These are phyloP conservation scores for Drosophila macrospina DNA, from an alignment of 2,888 invertebrate species.

Conservation along the genomic window DNA sequence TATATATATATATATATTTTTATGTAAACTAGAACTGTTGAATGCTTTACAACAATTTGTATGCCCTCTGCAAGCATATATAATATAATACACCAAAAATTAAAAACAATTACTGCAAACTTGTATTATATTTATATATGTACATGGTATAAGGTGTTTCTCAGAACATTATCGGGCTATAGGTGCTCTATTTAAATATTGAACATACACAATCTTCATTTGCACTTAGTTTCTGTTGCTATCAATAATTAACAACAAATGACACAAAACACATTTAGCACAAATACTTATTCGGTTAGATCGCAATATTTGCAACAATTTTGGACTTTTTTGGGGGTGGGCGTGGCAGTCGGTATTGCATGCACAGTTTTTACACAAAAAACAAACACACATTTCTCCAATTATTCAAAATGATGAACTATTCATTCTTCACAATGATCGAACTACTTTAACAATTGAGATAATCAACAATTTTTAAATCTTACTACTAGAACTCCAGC, in stretches of 20 bases:
- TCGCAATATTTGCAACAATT: constrained; percentile 32
- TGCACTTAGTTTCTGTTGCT: constrained; percentile 6
- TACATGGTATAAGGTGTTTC: constrained; percentile 23
- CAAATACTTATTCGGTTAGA: constrained; percentile 29
- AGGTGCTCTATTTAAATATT: constrained; percentile 48
- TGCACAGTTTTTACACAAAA: constrained; percentile 45
- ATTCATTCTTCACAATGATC: constrained; percentile 21
- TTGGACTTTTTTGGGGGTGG: constrained; percentile 23
- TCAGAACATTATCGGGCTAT: constrained; percentile 7
- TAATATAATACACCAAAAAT: constrained; percentile 28
- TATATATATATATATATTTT: constrained; percentile 1
- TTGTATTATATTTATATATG: constrained; percentile 6
- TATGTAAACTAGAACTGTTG: background rate
- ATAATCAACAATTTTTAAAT: constrained; percentile 27
- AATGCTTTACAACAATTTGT: constrained; percentile 1
- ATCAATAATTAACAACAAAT: constrained; percentile 35
- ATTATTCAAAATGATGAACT: constrained; percentile 16
- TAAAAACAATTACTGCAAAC: constrained; percentile 29
- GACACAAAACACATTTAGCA: constrained; percentile 45
- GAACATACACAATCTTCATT: constrained; percentile 39
- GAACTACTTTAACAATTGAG: constrained; percentile 22
- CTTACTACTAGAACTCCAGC: background rate
- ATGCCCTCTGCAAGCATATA: constrained; percentile 20
- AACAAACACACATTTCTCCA: constrained; percentile 40
- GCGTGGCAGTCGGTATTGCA: constrained; percentile 45